These are phyloP conservation scores for Deilephila elpenor DNA, from an alignment of 2,888 invertebrate species.

Conservation along the genomic window DNA sequence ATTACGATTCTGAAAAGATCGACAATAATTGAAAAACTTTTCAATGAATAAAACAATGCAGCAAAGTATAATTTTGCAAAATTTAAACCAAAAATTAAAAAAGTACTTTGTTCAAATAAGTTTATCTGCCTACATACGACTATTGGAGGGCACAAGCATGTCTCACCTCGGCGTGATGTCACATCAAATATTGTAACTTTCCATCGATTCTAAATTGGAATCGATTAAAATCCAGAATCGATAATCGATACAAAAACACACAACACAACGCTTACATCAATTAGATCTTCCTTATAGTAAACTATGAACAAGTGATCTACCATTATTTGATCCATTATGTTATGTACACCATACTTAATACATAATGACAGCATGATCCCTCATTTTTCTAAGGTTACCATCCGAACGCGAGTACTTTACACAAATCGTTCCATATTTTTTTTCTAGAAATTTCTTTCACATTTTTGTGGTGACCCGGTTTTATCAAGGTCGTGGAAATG, in stretches of 20 bases:
- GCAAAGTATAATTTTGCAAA: neutral
- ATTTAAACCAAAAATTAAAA: neutral
- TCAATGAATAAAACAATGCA: neutral
- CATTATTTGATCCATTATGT: conserved; percentile 67
- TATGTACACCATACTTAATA: conserved; percentile 72
- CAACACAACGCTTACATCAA: conserved; percentile 33
- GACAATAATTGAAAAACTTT: neutral
- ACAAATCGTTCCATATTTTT: neutral
- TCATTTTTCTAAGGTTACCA: conserved; percentile 68
- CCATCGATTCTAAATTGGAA: neutral
- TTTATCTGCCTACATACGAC: neutral
- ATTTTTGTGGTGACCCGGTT: neutral
- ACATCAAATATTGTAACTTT: neutral
- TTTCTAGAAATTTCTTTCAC: conserved; percentile 7
- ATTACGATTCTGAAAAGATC: neutral
- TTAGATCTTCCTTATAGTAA: conserved; percentile 22
- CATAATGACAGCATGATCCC: conserved; percentile 65
- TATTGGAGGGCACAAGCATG: neutral
- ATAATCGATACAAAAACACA: conserved; percentile 10
- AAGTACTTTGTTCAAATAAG: neutral
- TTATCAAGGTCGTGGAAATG: neutral
- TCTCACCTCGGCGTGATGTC: neutral
- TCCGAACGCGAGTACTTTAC: conserved; percentile 22
- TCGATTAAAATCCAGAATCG: neutral
- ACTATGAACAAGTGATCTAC: conserved; percentile 55